These are phyloP conservation scores for Liodrosophila aerea DNA, from an alignment of 2,888 invertebrate genomes.

Conservation along the genomic window DNA sequence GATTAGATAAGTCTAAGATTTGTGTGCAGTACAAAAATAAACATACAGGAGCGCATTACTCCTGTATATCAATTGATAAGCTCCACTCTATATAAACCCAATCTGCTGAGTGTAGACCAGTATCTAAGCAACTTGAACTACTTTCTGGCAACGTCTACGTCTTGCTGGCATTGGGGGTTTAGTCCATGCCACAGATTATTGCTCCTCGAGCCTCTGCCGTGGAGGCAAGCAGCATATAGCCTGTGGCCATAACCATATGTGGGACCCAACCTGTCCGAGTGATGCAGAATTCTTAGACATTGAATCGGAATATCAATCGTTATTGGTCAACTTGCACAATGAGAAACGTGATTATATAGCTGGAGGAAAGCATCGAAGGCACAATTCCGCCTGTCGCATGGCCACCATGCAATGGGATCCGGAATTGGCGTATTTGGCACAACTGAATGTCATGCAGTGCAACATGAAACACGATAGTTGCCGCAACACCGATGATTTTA, in stretches of 20 bases:
- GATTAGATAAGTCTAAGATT: too few relatives aligned
- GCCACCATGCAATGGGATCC: constrained; percentile 52
- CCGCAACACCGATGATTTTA: constrained; percentile 49
- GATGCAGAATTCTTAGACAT: constrained; percentile 39
- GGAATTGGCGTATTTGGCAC: constrained; percentile 48
- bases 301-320: constrained; percentile 25
- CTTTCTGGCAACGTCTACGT: background rate
- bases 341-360: constrained; percentile 47
- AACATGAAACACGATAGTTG: constrained; percentile 49
- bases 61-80: constrained; percentile 1
- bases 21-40: too few relatives aligned
- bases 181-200: constrained; percentile 45
- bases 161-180: constrained; percentile 3
- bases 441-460: constrained; percentile 43
- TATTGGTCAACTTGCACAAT: constrained; percentile 36
- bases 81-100: constrained; percentile 11
- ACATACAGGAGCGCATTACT: too few relatives aligned
- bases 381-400: constrained; percentile 48
- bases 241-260: constrained; percentile 38
- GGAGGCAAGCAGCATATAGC: constrained; percentile 43
- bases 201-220: constrained; percentile 32
- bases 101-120: background rate
- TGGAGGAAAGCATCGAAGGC: constrained; percentile 34
- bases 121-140: constrained; percentile 9
- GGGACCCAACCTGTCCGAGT: constrained; percentile 33